phyloP scores from a whole-genome alignment of 2,797 vertebrate genomes.

The Smutsia temminckii region DNA sequence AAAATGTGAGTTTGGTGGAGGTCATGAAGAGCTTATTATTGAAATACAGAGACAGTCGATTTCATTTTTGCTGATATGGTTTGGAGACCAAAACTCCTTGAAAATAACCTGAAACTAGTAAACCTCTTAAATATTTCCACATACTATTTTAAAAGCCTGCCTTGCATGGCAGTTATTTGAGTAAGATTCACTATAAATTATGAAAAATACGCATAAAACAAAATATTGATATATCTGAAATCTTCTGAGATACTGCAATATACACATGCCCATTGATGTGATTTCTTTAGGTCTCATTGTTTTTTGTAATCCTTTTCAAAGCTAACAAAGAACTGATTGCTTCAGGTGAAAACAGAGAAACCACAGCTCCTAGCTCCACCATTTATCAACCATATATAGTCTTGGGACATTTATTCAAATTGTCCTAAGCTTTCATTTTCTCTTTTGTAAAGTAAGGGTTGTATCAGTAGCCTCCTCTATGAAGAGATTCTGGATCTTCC shows the following conservation, averaged over 20 bases:
- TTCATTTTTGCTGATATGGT: background rate
- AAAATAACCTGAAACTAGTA: background rate
- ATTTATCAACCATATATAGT: background rate
- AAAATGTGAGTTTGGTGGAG: background rate
- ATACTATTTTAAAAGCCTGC: background rate
- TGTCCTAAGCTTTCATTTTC: background rate
- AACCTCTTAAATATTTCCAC: background rate
- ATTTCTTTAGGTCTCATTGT: background rate
- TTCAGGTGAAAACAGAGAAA: background rate
- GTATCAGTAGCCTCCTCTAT: background rate
- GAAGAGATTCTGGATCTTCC: background rate
- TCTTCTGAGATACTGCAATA: background rate
- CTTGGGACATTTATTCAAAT: background rate
- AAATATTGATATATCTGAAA: background rate
- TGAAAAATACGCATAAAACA: slow-evolving; percentile 8
- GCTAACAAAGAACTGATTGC: background rate
- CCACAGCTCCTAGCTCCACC: background rate
- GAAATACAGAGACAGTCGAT: background rate
- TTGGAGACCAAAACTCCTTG: background rate
- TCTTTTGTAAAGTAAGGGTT: background rate
- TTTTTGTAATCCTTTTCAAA: background rate
- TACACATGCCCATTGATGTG: background rate
- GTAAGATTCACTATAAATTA: slow-evolving; percentile 22
- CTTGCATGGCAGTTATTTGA: background rate
- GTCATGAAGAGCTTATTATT: background rate